These are phyloP conservation scores for Stenodera caucasica DNA, from an alignment of 2,888 invertebrate species.

Conservation along the genomic window DNA sequence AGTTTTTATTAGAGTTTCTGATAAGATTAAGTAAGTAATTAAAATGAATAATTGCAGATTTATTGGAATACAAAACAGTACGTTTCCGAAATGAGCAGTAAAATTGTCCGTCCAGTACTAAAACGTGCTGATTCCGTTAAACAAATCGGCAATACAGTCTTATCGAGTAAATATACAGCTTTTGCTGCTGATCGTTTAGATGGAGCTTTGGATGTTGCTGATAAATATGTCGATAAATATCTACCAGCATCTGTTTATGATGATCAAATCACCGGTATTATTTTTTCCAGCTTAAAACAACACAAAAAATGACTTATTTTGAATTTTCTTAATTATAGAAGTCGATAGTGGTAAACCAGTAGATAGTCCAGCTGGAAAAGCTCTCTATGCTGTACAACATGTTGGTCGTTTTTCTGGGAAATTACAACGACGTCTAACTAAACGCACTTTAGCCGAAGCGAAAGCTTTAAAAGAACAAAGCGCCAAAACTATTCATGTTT, in stretches of 20 bases:
- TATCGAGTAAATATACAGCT: conserved; percentile 71
- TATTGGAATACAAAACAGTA: conserved; percentile 79
- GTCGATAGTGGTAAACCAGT: conserved; percentile 32
- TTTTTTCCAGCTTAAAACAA: background rate
- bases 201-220: conserved; percentile 75
- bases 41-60: conserved; percentile 62
- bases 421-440: conserved; percentile 73
- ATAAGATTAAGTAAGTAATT: background rate
- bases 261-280: conserved; percentile 67
- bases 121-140: conserved; percentile 83
- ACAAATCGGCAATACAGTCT: conserved; percentile 70
- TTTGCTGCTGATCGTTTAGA: conserved; percentile 76
- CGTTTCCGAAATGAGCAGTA: conserved; percentile 60
- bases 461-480: conserved; percentile 79
- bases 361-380: conserved; percentile 58
- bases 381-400: conserved; percentile 76
- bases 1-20: background rate
- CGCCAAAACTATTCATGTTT: conserved; percentile 72
- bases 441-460: conserved; percentile 77
- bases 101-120: conserved; percentile 68
- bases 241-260: conserved; percentile 64
- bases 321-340: conserved; percentile 5
- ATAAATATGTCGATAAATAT: conserved; percentile 81
- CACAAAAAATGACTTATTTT: background rate
- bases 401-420: conserved; percentile 77